phyloP scores from a whole-genome alignment of 2,113 vertebrate genomes.

The Oreotrochilus melanogaster region DNA sequence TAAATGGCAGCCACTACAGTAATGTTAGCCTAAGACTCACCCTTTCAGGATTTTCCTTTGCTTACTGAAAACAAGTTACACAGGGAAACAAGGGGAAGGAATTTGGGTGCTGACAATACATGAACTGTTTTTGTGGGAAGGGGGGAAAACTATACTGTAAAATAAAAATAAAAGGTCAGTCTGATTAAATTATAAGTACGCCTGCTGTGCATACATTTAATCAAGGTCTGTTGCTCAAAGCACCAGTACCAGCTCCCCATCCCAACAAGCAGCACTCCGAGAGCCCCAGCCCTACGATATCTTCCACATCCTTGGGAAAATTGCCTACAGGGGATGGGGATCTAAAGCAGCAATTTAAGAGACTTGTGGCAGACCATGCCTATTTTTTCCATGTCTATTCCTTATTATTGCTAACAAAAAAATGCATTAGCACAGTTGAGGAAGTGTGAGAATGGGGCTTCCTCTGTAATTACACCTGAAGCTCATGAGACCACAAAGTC shows the following conservation, averaged over 20 bases:
- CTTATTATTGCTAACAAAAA: background rate
- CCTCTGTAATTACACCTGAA: background rate
- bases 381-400: background rate
- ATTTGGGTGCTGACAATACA: rapidly evolving
- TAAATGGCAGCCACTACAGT: conserved; percentile 55
- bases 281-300: background rate
- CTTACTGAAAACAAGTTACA: background rate
- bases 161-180: background rate
- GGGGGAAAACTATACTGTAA: background rate
- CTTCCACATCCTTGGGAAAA: background rate
- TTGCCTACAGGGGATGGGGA: background rate
- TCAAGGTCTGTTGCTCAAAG: background rate
- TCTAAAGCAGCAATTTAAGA: background rate
- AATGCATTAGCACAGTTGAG: background rate
- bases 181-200: background rate
- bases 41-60: conserved; percentile 34
- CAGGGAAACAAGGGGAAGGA: background rate
- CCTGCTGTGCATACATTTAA: background rate
- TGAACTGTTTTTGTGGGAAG: background rate
- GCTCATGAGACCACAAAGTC: background rate
- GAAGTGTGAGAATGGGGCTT: background rate
- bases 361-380: background rate
- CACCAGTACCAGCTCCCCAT: background rate
- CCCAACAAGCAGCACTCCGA: background rate
- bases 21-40: conserved; percentile 11